These are phyloP conservation scores for Acanthornis magna DNA, from an alignment of 2,797 vertebrate genomes.

Conservation along the genomic window DNA sequence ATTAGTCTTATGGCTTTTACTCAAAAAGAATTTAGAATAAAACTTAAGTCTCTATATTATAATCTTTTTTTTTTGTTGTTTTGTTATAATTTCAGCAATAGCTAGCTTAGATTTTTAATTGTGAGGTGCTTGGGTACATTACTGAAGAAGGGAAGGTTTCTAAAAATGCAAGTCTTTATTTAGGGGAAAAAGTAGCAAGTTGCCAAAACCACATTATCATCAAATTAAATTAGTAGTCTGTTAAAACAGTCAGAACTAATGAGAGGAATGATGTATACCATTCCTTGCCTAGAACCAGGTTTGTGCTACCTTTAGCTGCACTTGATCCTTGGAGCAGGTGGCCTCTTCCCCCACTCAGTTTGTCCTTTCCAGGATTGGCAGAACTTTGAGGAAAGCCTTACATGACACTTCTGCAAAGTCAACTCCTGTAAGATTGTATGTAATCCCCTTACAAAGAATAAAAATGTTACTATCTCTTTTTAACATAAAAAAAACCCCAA, in stretches of 20 bases:
- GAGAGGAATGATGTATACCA: background rate
- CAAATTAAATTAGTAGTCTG: background rate
- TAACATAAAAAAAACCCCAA: background rate
- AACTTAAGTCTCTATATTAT: background rate
- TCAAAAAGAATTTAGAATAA: background rate
- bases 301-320: background rate
- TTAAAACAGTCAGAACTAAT: background rate
- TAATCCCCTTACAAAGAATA: background rate
- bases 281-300: background rate
- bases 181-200: background rate
- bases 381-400: background rate
- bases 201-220: background rate
- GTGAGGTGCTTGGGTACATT: background rate
- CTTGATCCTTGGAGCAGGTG: background rate
- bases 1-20: background rate
- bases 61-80: background rate
- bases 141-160: background rate
- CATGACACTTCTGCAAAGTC: accelerated
- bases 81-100: background rate
- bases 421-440: background rate
- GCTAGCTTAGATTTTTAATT: background rate
- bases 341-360: background rate
- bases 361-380: background rate
- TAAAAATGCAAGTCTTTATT: background rate
- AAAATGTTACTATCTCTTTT: background rate